Evolutionary conservation across 2,888 invertebrate species (phyloP), one percentile per base, ranked within the genome.

Genomic region (Leptinotarsa haldemani): DNA sequence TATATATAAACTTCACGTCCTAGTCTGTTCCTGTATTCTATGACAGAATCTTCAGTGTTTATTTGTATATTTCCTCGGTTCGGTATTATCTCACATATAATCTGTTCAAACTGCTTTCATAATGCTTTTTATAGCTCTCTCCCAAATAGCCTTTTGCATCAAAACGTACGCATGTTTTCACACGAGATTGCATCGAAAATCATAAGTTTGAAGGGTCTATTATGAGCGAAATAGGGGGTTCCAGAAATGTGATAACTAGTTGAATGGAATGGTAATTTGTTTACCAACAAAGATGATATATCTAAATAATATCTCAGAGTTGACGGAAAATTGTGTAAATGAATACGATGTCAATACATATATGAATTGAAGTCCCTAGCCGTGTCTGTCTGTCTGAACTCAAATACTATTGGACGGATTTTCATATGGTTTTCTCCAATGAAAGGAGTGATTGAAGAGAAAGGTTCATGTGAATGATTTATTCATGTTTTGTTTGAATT

Each of bases 81-180:
- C 63, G 67, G 70, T 64, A 77, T 77, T 77, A 77, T 77, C 75
- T 76, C 74, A 74, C 74, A 78, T 76, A 74, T 76, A 76, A 78
- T 78, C 78, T 78, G 73, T 76, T 73, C 71, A 76, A 76, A 76
- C 74, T 76, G 76, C 73, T 78, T 78, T 76, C 74, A 78, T 78
- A 77, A 75, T 74, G 65, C 73, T 66, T 22, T 66, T 50, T 48
- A 48, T 52, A 52, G 25, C 66, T 66, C 16, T 40, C 67, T 61
- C 30, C 61, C 61, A n/a, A 25, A 61, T 25, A 61, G 61, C 30
- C 30, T 18, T 61, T 40, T 61, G 61, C 61, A 16, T 61, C 61
- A 30, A 61, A 61, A 61, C 61, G 61, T 61, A 61, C 61, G 30
- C 61, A 61, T 61, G 61, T 61, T 18, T 61, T n/a, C 61, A 61